Percentiles rank a stretch among this genome's conserved stretches.
These are phyloP conservation scores for Keiferia lycopersicella DNA, from an alignment of 2,888 invertebrate species.

Conservation along the genomic window DNA sequence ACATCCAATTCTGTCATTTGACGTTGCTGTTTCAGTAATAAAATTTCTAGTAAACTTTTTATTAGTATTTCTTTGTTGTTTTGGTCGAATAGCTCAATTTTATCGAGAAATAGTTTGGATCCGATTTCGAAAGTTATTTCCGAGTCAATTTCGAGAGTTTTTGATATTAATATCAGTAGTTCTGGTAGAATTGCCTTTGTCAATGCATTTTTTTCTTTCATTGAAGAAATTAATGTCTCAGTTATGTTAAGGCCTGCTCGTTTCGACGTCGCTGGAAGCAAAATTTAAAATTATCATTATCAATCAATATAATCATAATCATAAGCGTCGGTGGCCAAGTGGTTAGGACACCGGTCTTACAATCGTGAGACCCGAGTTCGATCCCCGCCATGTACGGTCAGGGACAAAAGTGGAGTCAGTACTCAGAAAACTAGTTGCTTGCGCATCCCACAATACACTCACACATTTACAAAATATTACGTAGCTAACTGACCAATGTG, in stretches of 20 bases:
- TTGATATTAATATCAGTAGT: slow-evolving; percentile 41
- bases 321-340: too few species aligned
- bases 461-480: too few species aligned
- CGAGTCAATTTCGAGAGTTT: slow-evolving; percentile 36
- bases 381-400: too few species aligned
- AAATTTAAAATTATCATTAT: too few species aligned
- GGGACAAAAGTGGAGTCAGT: too few species aligned
- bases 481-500: too few species aligned
- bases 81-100: slow-evolving; percentile 48
- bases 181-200: slow-evolving; percentile 45
- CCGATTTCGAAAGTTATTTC: slow-evolving; percentile 42
- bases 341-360: too few species aligned
- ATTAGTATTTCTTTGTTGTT: slow-evolving; percentile 33
- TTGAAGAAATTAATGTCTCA: slow-evolving; percentile 42
- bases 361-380: too few species aligned
- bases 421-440: too few species aligned
- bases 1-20: slow-evolving; percentile 15
- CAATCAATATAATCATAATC: too few species aligned
- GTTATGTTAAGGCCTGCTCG: slow-evolving; percentile 50
- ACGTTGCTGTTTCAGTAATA: background rate
- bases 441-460: too few species aligned
- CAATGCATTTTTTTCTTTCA: slow-evolving; percentile 50
- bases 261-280: slow-evolving; percentile 48
- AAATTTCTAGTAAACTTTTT: slow-evolving; percentile 28
- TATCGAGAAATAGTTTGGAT: slow-evolving; percentile 45